Evolutionary conservation across 92 coral and sea anemone species (phyloP).

Genomic region (Paramuricea clavata): DNA sequence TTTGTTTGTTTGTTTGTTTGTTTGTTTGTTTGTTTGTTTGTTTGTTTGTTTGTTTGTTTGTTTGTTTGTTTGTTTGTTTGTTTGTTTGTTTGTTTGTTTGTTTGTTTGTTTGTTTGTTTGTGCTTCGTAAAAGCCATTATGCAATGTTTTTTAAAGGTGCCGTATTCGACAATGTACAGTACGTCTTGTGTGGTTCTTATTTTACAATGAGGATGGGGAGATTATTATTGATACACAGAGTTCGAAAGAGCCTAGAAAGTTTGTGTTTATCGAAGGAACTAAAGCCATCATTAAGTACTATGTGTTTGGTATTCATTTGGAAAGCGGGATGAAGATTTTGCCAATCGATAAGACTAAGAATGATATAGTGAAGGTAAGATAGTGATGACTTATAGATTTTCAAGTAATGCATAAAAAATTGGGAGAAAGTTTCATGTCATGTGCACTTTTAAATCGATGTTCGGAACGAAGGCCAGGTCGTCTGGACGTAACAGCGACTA

Average conservation of each 20-base stretch:
- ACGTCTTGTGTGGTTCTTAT: conserved; percentile 92
- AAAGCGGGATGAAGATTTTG: conserved; percentile 69
- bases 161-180: conserved; percentile 90
- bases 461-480: too few relatives aligned
- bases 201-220: conserved; percentile 73
- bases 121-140: conserved; percentile 62
- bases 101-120: too few relatives aligned
- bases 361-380: conserved; percentile 28
- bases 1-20: too few relatives aligned
- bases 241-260: conserved; percentile 65
- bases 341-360: conserved; percentile 52
- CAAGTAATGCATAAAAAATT: too few relatives aligned
- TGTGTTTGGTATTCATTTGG: conserved; percentile 89
- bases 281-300: conserved; percentile 70
- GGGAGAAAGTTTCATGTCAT: too few relatives aligned
- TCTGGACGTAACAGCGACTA: too few relatives aligned
- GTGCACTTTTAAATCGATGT: too few relatives aligned
- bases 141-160: conserved; percentile 57
- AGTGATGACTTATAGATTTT: neutral
- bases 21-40: too few relatives aligned
- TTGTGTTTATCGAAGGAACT: conserved; percentile 74
- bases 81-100: too few relatives aligned
- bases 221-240: conserved; percentile 75
- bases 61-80: too few relatives aligned
- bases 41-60: too few relatives aligned